Evolutionary conservation across 2,888 invertebrate species (phyloP), one percentile per base, ranked within the genome.

Genomic region (Copidosoma aretas): DNA sequence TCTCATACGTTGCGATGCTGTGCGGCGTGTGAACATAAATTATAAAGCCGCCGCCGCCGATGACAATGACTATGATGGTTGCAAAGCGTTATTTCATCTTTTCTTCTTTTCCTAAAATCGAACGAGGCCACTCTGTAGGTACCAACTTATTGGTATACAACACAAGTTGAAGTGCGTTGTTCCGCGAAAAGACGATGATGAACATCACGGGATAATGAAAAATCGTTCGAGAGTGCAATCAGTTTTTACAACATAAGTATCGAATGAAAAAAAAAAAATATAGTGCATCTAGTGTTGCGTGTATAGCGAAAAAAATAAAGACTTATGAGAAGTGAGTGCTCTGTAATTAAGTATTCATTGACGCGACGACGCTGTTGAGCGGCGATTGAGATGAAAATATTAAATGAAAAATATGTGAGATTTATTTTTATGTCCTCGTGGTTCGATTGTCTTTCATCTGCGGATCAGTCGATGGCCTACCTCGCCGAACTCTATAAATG

Each of bases 381-480:
- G 43, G 43, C 12, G 43, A 46, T 25, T 14, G 22, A 24, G 19
- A 24, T 3, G 24, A 19, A 32, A 56, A 63, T 17, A 59, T 41
- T n/a, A 63, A 1, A 10, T 22, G 22, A 49, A 54, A 54, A 51
- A 53, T n/a, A 53, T n/a, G 52, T 17, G 58, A 43, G 58, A 41
- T 51, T 21, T 43, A 46, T 22, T 46, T 41, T 41, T 32, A 5
- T 57, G 25, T 52, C 52, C 17, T 52, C 43, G 21, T 41, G 43
- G 43, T 56, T 53, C 12, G 39, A 51, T 41, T 41, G 32, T 53
- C 58, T 2, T 41, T 61, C 60, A 24, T 57, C 53, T 57, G 46
- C 46, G 60, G 53, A 59, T 32, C 25, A 64, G 58, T 49, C 66
- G 68, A 68, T 57, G 79, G 80, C 79, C 79, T 79, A 80, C 78